A percentile compares a stretch with the other conserved stretches of the same genome.
These are phyloP conservation scores for Scaptomyza cyrtandrae DNA, from an alignment of 2,888 invertebrate species.

Conservation along the genomic window DNA sequence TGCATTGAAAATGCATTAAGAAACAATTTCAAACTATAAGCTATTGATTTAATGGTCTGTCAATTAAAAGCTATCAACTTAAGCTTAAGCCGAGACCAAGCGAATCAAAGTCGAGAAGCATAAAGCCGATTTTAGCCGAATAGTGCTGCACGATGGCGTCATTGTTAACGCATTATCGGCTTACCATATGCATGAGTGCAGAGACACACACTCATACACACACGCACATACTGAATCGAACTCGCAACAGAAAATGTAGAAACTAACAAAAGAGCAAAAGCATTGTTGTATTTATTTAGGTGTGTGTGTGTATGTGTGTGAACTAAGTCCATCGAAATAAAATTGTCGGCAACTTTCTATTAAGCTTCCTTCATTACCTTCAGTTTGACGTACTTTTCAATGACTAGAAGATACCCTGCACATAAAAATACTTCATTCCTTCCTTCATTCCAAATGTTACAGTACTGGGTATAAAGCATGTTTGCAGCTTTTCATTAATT, in stretches of 20 bases:
- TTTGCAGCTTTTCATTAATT: slow-evolving; percentile 25
- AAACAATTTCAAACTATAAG: too few relatives aligned
- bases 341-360: not conserved
- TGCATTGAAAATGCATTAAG: not conserved
- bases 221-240: not conserved
- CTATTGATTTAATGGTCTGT: slow-evolving; percentile 55
- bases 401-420: not conserved
- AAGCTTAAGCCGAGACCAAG: slow-evolving; percentile 65
- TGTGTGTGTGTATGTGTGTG: not conserved
- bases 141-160: slow-evolving; percentile 59
- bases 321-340: slow-evolving; percentile 2
- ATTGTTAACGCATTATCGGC: slow-evolving; percentile 74
- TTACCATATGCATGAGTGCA: slow-evolving; percentile 69
- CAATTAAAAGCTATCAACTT: slow-evolving; percentile 52
- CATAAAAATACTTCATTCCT: not conserved
- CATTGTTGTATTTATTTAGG: not conserved
- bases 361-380: not conserved
- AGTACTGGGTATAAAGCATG: not conserved
- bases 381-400: not conserved
- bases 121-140: slow-evolving; percentile 65
- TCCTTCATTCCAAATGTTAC: not conserved
- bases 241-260: not conserved
- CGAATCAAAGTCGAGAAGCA: slow-evolving; percentile 69
- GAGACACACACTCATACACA: slow-evolving; percentile 11
- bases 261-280: slow-evolving; percentile 3